Conservation (phyloP, 2,113 vertebrate species). For the Urocynchramus pylzowi region DNA sequence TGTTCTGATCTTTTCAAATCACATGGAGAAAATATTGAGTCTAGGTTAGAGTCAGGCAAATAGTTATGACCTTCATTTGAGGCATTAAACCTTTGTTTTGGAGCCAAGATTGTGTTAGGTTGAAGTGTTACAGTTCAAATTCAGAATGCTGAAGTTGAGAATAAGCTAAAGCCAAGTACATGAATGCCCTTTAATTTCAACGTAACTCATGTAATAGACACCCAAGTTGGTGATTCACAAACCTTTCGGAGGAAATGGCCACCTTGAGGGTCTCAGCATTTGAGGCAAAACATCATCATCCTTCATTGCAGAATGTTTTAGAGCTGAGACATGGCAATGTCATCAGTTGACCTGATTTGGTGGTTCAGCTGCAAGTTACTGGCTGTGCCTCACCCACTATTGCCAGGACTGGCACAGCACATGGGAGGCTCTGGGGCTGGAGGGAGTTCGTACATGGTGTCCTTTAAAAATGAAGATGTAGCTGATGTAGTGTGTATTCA, state of each 20-base stretch:
- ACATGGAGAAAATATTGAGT: conserved; percentile 47
- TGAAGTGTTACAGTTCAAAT: neutral
- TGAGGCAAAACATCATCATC: neutral
- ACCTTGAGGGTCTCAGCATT: neutral
- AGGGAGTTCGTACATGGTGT: neutral
- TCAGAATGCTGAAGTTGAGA: neutral
- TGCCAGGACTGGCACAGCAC: neutral
- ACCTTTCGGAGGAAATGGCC: neutral
- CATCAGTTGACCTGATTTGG: neutral
- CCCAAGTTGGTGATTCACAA: neutral
- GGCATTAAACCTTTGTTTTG: conserved; percentile 31
- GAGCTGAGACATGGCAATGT: neutral
- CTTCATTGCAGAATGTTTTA: neutral
- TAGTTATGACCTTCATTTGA: conserved; percentile 64
- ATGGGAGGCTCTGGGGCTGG: neutral
- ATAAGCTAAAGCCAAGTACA: neutral
- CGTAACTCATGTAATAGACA: neutral
- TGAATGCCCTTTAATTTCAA: neutral
- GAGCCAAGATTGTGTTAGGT: neutral
- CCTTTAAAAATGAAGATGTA: neutral
- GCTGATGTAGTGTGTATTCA: neutral
- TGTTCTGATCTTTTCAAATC: conserved; percentile 53
- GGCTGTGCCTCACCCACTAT: fast-evolving
- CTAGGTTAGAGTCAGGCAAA: conserved; percentile 26
- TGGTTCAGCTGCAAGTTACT: neutral